Evolutionary conservation across 2,888 invertebrate genomes (phyloP), one percentile per base, ranked within the genome.

Genomic region (Drosophila atripex): DNA sequence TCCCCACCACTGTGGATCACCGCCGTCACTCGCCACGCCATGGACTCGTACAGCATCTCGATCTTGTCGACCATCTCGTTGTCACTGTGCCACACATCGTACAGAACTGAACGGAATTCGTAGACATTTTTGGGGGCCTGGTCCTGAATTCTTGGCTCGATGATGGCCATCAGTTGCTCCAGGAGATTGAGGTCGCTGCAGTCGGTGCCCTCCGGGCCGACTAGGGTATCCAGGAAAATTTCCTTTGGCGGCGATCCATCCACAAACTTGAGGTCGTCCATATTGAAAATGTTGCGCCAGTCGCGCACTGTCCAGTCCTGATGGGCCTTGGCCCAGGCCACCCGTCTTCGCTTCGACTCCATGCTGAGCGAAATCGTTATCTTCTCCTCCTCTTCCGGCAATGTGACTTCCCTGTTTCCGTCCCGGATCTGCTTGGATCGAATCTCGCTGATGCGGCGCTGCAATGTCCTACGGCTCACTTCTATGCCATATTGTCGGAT

Each of bases 281-380:
- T 88, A 14, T 83, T 88, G n/a, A 88, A 79, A 8, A 83, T 70
- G 35, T 80, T 83, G 23, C 77, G 84, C 83, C 83, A 84, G 47
- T 84, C 83, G 21, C 69, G 68, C 0, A 71, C 70, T 0, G 75
- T 77, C 83, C 83, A 84, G 2, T 80, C 70, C 38, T 71, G 54
- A 23, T 84, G 88, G 3, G 71, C 77, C 0, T 18, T 57, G 1
- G 83, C 83, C 83, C 83, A 84, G 30, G 75, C 71, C 32, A 83
- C 4, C 5, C 83, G 73, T 0, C 11, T 52, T 5, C 52, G 46
- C 35, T 43, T 74, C 0, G 50, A 35, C 5, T 30, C 57, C n/a
- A 35, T 35, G n/a, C 35, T 35, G n/a, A 35, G n/a, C 0, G 7
- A 8, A 18, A 7, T 60, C 28, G 14, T 28, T 12, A 18, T 12